Evolutionary conservation across 2,888 invertebrate genomes (phyloP), one percentile per base, ranked within the genome.

Genomic region (Odontomyia ornata): DNA sequence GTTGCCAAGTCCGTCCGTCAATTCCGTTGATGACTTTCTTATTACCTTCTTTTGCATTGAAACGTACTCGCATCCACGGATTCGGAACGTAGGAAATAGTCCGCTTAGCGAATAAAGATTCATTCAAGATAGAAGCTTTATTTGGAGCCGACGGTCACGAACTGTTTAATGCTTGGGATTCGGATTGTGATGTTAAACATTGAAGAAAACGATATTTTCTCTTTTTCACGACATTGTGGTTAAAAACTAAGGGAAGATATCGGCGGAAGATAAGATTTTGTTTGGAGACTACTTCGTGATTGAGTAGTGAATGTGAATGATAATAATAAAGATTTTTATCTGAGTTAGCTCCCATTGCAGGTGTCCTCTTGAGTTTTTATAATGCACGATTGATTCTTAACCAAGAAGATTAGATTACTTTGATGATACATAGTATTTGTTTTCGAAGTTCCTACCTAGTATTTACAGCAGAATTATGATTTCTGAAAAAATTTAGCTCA

Each of bases 91-190:
- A 28, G 64, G 11, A 60, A 28, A 30, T 11, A 60, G 57, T 25
- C 57, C 11, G 9, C 64, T 30, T 36, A 43, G 67, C 28, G 47
- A 47, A 36, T 5, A 36, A 47, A 71, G 47, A 71, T 47, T 71
- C 47, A n/a, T 27, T 71, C 47, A 11, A 18, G 56, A 36, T 43
- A 25, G 21, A 36, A 60, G 36, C 72, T 60, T 73, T 73, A 60
- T 30, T 57, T 60, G 60, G 43, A 69, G 69, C 69, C 73, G 57
- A 43, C 73, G 60, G 52, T 73, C 73, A 73, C 73, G 73, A 73
- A 36, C 36, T 73, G 30, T 60, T 60, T 21, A 30, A 69, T 69
- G 47, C 21, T 30, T 36, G 9, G 65, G 27, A 28, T 52, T 23
- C 9, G 30, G 47, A 57, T 57, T n/a, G n/a, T n/a, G n/a, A n/a